Evolutionary conservation across 2,888 invertebrate species (phyloP).

Genomic region (Blastobasis adustella): DNA sequence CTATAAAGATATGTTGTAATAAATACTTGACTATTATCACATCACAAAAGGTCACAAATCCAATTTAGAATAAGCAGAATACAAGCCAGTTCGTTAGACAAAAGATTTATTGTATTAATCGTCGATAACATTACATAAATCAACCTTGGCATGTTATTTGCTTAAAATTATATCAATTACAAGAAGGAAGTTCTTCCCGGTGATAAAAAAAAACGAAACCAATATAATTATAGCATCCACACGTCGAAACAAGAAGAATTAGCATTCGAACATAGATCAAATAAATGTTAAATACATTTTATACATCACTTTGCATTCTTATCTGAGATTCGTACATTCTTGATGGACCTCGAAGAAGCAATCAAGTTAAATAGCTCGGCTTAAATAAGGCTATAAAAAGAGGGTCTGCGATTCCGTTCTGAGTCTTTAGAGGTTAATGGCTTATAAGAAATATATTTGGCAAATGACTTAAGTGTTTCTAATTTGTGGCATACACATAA

Average conservation of each 20-base stretch:
- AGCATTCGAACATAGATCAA: slow-evolving; percentile 32
- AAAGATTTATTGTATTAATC: neutral
- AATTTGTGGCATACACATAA: no score
- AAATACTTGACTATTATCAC: no score
- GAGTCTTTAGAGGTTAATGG: slow-evolving; percentile 37
- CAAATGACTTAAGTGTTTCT: neutral
- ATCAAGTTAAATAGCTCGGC: slow-evolving; percentile 32
- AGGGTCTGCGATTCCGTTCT: slow-evolving; percentile 32
- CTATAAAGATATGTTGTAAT: no score
- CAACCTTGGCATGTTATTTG: slow-evolving; percentile 26
- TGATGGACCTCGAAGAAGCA: slow-evolving; percentile 30
- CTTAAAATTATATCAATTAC: slow-evolving; percentile 23
- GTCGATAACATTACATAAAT: slow-evolving; percentile 10
- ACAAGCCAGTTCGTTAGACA: neutral
- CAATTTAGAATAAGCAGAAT: no score
- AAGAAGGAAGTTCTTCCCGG: slow-evolving; percentile 34
- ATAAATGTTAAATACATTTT: slow-evolving; percentile 1
- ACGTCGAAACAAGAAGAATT: slow-evolving; percentile 25
- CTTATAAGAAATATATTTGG: slow-evolving; percentile 17
- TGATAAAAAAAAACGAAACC: slow-evolving; percentile 28
- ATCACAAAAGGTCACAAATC: no score
- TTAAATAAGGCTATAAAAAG: slow-evolving; percentile 45
- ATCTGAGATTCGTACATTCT: slow-evolving; percentile 10
- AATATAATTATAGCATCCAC: slow-evolving; percentile 23
- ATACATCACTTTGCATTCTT: slow-evolving; percentile 10